Conservation (phyloP, 2,888 invertebrate species). For the Pterostichus niger region DNA sequence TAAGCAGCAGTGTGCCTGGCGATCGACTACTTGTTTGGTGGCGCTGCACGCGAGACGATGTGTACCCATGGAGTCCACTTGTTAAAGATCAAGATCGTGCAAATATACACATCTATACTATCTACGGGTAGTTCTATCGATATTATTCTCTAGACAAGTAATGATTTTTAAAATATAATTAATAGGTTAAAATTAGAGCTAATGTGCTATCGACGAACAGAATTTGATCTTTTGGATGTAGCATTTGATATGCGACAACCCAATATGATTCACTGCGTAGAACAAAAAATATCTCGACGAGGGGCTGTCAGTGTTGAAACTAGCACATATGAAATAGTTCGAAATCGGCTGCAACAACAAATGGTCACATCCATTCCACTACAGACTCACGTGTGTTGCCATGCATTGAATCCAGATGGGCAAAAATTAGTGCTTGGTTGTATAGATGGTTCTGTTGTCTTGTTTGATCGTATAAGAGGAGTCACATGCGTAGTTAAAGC, state of each 20-base stretch:
- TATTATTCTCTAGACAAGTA: neutral
- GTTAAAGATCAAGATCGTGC: conserved; percentile 91
- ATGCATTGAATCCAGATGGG: conserved; percentile 84
- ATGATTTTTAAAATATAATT: conserved; percentile 71
- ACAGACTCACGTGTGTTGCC: conserved; percentile 85
- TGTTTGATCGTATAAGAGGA: conserved; percentile 87
- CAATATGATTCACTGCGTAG: conserved; percentile 87
- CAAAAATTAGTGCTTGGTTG: conserved; percentile 87
- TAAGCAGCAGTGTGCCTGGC: conserved; percentile 76
- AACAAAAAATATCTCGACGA: conserved; percentile 88
- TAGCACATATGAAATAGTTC: conserved; percentile 82
- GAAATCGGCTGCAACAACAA: conserved; percentile 81
- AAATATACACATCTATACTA: conserved; percentile 90
- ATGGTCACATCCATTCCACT: conserved; percentile 84
- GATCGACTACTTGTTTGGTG: conserved; percentile 90
- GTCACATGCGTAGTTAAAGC: conserved; percentile 88
- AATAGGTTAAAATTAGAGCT: conserved; percentile 85
- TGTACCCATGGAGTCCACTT: conserved; percentile 95
- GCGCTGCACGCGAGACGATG: conserved; percentile 89
- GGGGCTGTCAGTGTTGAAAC: conserved; percentile 86
- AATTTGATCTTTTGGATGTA: conserved; percentile 92
- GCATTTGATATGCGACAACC: conserved; percentile 86
- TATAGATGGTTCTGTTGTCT: conserved; percentile 90
- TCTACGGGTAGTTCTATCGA: conserved; percentile 80
- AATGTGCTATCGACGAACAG: conserved; percentile 89